These are phyloP conservation scores for Pemphredon lugubris DNA, from an alignment of 2,888 invertebrate genomes.

Conservation along the genomic window DNA sequence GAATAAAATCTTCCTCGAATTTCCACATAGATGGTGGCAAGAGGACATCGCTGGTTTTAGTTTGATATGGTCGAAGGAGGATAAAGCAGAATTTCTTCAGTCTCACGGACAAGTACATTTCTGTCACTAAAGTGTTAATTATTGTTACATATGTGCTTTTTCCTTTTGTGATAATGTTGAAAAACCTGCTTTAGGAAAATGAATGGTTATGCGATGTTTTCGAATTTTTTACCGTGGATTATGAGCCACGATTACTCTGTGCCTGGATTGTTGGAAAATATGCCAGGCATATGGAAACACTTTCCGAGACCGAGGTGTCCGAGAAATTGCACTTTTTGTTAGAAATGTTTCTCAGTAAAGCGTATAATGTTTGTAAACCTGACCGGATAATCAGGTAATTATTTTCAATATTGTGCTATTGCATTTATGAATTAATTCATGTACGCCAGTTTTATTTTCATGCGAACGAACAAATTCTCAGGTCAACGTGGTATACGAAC, in stretches of 20 bases:
- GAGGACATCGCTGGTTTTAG: constrained; percentile 81
- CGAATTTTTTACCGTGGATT: constrained; percentile 86
- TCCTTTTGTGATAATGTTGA: background rate
- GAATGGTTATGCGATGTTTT: constrained; percentile 86
- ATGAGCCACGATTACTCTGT: constrained; percentile 85
- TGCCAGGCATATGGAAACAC: constrained; percentile 84
- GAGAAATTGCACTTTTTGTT: constrained; percentile 83
- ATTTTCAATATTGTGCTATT: too few relatives aligned
- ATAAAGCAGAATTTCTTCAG: constrained; percentile 81
- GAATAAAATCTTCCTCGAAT: constrained; percentile 88
- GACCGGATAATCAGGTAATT: constrained; percentile 82
- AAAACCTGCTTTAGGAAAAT: constrained; percentile 70
- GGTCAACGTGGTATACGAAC: constrained; percentile 87
- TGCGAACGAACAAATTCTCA: background rate
- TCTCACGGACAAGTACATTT: constrained; percentile 67
- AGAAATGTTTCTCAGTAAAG: constrained; percentile 82
- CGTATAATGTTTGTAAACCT: constrained; percentile 82
- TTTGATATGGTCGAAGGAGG: constrained; percentile 84
- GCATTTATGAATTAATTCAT: too few relatives aligned
- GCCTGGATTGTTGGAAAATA: constrained; percentile 88
- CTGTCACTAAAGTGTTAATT: background rate
- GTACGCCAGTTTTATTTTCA: too few relatives aligned
- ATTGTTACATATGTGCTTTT: background rate
- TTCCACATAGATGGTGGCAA: constrained; percentile 86
- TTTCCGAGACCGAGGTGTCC: constrained; percentile 83